A percentile compares a stretch with the other conserved stretches of the same genome.
These are phyloP conservation scores for Neolamprologus caudopunctatus DNA, from an alignment of 2,113 vertebrate species.

Conservation along the genomic window DNA sequence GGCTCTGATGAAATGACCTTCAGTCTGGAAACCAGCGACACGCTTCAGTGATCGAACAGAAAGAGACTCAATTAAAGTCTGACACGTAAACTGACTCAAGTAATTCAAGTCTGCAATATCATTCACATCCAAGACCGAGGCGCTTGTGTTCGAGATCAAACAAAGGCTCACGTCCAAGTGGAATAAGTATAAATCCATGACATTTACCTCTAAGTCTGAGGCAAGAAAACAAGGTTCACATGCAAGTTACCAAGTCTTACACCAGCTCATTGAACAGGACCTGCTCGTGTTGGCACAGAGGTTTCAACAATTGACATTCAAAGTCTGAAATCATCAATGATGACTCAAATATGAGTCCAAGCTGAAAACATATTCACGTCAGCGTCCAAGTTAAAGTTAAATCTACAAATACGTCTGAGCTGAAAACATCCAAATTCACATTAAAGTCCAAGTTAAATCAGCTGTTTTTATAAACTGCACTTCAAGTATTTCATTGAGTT, in stretches of 20 bases:
- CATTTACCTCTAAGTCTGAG: background rate
- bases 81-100: background rate
- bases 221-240: background rate
- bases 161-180: background rate
- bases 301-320: fast-evolving
- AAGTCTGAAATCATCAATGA: background rate
- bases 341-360: background rate
- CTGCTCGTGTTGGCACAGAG: background rate
- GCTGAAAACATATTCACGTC: fast-evolving
- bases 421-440: background rate
- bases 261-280: background rate
- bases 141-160: background rate
- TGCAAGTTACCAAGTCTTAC: background rate
- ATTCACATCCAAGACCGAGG: background rate
- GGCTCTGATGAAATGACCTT: background rate
- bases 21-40: background rate
- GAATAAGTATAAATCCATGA: background rate
- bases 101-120: background rate
- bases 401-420: fast-evolving
- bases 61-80: background rate
- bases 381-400: fast-evolving
- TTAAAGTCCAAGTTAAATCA: fast-evolving
- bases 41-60: background rate
- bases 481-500: background rate
- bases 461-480: background rate